Evolutionary conservation across 2,113 vertebrate genomes (phyloP).

Genomic region (Glaucidium brasilianum): DNA sequence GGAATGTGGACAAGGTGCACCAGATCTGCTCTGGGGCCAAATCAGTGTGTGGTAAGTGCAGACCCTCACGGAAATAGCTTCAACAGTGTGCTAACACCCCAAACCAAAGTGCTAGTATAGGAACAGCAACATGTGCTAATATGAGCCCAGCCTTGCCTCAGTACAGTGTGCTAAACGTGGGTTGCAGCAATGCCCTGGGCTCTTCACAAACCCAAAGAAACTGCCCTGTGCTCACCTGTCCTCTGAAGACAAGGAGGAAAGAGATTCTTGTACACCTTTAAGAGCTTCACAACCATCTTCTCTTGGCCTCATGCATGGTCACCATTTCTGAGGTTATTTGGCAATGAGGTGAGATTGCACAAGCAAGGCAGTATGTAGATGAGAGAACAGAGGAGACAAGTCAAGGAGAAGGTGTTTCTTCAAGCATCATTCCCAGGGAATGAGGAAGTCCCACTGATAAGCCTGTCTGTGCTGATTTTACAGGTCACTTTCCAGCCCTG

Average conservation of each 20-base stretch:
- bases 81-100: neutral
- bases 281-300: neutral
- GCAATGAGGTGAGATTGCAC: neutral
- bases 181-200: neutral
- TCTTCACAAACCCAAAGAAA: neutral
- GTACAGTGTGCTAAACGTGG: neutral
- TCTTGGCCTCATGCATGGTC: neutral
- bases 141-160: neutral
- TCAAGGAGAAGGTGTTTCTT: neutral
- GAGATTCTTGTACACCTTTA: neutral
- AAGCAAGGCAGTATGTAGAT: neutral
- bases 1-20: neutral
- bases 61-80: neutral
- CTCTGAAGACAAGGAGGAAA: neutral
- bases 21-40: neutral
- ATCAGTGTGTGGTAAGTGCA: neutral
- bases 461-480: neutral
- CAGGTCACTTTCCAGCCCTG: neutral
- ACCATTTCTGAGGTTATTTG: neutral
- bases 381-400: neutral
- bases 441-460: neutral
- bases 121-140: neutral
- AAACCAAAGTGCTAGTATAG: neutral
- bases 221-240: neutral
- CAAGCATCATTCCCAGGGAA: neutral